Conservation (phyloP, 2,888 invertebrate species). For the Polydrusus cervinus region DNA sequence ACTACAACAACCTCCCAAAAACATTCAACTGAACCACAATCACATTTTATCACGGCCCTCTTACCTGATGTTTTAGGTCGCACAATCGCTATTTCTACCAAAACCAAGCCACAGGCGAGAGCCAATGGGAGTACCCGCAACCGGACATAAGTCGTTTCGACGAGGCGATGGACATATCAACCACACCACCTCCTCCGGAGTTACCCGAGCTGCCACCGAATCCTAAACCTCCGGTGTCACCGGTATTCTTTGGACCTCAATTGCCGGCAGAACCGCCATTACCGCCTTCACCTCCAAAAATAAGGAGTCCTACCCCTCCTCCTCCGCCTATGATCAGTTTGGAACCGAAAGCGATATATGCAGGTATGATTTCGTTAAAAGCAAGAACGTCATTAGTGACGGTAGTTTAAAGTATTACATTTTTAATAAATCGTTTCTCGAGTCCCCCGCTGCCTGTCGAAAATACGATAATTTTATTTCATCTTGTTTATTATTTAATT, state of each 20-base stretch:
- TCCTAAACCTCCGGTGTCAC: constrained; percentile 66
- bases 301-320: constrained; percentile 63
- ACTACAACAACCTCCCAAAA: background rate
- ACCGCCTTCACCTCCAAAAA: constrained; percentile 57
- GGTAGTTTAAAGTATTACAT: no score
- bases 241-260: constrained; percentile 61
- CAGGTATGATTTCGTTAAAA: constrained; percentile 36
- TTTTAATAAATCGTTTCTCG: no score
- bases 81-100: constrained; percentile 81
- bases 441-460: no score
- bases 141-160: constrained; percentile 72
- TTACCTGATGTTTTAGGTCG: constrained; percentile 72
- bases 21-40: background rate
- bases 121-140: constrained; percentile 79
- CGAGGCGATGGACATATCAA: constrained; percentile 77
- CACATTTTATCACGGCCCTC: constrained; percentile 9
- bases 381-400: no score
- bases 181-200: constrained; percentile 73
- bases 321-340: constrained; percentile 65
- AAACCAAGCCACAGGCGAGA: constrained; percentile 75
- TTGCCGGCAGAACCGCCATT: constrained; percentile 65
- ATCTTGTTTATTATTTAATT: no score
- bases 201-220: constrained; percentile 64
- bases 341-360: constrained; percentile 19
- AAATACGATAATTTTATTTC: no score